Percentiles rank a stretch among this genome's conserved stretches.
Conservation (phyloP, 2,888 invertebrate genomes). For the Abrostola triplasia region DNA sequence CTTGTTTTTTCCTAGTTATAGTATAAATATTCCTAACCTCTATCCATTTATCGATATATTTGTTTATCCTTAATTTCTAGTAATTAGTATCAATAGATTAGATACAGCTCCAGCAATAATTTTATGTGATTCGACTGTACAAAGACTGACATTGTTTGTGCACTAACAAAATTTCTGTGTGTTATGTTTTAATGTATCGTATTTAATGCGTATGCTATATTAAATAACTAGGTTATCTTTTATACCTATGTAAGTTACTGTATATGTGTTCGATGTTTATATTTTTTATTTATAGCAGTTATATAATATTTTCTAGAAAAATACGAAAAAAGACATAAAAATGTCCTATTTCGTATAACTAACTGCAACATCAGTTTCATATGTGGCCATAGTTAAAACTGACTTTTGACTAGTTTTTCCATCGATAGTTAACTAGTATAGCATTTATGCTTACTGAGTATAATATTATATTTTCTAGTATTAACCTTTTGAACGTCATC, state of each 20-base stretch:
- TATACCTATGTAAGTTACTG: constrained; percentile 47
- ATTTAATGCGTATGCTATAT: constrained; percentile 32
- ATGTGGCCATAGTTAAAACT: constrained; percentile 38
- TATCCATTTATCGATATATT: constrained; percentile 3
- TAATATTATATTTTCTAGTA: constrained; percentile 2
- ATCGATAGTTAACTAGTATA: constrained; percentile 16
- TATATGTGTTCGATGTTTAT: constrained; percentile 44
- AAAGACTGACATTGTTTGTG: constrained; percentile 83
- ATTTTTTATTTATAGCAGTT: constrained; percentile 35
- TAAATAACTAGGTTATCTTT: constrained; percentile 39
- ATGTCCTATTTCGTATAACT: constrained; percentile 33
- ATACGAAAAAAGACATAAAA: constrained; percentile 30
- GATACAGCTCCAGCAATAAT: constrained; percentile 81
- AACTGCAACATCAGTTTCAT: constrained; percentile 52
- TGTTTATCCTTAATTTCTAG: constrained; percentile 2
- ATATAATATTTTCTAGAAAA: constrained; percentile 17
- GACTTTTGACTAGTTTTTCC: constrained; percentile 14
- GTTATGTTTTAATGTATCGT: constrained; percentile 59
- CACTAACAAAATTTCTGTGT: constrained; percentile 66
- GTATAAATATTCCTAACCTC: constrained; percentile 12
- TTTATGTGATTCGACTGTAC: constrained; percentile 83
- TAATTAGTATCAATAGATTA: constrained; percentile 33
- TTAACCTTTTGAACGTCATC: constrained; percentile 28
- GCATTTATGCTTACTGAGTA: constrained; percentile 26
- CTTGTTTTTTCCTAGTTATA: constrained; percentile 16